Conservation (phyloP, 2,888 invertebrate genomes). For the Yponomeuta cagnagella region DNA sequence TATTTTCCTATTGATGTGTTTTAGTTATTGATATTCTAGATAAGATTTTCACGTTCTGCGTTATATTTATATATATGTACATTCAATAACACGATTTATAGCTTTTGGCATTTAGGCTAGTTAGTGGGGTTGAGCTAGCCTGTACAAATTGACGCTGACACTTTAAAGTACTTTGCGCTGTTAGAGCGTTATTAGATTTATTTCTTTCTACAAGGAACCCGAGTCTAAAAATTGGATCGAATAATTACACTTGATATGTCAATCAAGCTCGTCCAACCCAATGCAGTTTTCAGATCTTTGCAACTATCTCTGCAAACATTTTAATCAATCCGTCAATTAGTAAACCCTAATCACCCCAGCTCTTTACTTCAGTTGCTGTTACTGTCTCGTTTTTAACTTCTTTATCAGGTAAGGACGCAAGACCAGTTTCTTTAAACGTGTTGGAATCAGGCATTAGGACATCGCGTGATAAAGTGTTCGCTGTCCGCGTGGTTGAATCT, state of each 20-base stretch:
- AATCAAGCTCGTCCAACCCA: not conserved
- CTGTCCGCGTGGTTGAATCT: constrained; percentile 1
- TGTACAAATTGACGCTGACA: no score
- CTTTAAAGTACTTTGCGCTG: not conserved
- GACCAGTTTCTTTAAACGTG: not conserved
- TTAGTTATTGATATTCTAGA: no score
- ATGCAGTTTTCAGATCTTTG: not conserved
- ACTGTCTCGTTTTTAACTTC: not conserved
- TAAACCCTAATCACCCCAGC: not conserved
- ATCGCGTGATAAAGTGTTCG: constrained; percentile 22
- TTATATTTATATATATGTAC: no score
- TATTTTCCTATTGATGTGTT: no score
- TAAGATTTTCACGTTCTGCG: no score
- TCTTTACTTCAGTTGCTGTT: not conserved
- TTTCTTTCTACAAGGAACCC: not conserved
- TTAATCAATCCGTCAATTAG: constrained; percentile 23
- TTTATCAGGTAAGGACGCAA: constrained; percentile 1
- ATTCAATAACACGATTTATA: no score
- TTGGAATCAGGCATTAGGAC: not conserved
- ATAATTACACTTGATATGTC: not conserved
- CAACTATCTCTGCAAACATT: constrained; percentile 26
- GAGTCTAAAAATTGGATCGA: not conserved
- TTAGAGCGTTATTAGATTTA: not conserved
- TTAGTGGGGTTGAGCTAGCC: no score
- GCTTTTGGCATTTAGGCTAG: no score